phyloP scores from a whole-genome alignment of 2,797 vertebrate genomes.

The Bufotes viridis region DNA sequence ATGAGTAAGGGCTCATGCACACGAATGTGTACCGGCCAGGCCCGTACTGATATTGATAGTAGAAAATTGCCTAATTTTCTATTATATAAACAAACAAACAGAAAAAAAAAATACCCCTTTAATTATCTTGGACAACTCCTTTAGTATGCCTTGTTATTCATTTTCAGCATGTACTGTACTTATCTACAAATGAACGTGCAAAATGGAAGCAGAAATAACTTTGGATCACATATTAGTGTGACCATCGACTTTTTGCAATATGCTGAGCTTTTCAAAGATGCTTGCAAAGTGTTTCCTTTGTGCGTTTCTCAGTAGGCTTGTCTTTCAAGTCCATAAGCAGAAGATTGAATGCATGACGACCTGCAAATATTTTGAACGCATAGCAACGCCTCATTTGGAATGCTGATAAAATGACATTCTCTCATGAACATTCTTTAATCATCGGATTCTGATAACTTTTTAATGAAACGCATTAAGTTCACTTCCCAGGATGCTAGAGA shows the following conservation, averaged over 20 bases:
- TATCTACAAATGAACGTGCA: neutral
- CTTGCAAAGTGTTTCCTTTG: slow-evolving; percentile 9
- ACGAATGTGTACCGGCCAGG: too few species aligned
- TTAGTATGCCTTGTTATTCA: neutral
- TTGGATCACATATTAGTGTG: slow-evolving; percentile 6
- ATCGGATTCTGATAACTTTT: slow-evolving; percentile 44
- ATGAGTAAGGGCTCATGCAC: too few species aligned
- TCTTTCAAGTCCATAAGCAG: slow-evolving; percentile 38
- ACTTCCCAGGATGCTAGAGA: neutral
- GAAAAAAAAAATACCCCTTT: too few species aligned
- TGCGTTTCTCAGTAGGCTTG: neutral
- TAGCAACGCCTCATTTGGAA: slow-evolving; percentile 65
- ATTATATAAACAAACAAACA: too few species aligned
- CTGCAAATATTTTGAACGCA: slow-evolving; percentile 67
- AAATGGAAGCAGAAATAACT: neutral
- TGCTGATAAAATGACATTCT: slow-evolving; percentile 54
- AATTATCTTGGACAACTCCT: too few species aligned
- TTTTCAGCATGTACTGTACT: neutral
- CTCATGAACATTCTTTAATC: slow-evolving; percentile 32
- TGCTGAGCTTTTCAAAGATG: slow-evolving; percentile 25
- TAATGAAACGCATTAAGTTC: slow-evolving; percentile 23
- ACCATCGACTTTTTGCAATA: slow-evolving; percentile 7
- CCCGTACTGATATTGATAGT: too few species aligned
- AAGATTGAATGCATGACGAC: slow-evolving; percentile 52
- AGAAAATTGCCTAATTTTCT: too few species aligned